Evolutionary conservation across 2,797 vertebrate genomes (phyloP).

Genomic region (Erithacus rubecula): DNA sequence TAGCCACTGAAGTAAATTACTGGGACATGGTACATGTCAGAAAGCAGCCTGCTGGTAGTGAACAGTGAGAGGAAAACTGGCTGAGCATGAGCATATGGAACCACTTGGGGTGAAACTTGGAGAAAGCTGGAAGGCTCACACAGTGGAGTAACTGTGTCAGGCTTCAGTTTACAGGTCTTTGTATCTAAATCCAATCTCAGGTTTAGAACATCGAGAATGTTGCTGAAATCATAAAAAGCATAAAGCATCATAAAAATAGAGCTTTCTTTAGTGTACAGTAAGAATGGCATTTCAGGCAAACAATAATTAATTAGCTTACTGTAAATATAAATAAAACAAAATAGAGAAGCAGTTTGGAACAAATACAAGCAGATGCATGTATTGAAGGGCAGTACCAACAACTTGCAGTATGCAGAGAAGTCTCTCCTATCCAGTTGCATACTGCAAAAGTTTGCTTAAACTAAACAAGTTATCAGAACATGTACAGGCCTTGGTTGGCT

Average conservation of each 20-base stretch:
- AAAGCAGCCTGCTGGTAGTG: background rate
- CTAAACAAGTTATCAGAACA: background rate
- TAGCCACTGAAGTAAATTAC: background rate
- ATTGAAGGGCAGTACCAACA: background rate
- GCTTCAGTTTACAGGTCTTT: background rate
- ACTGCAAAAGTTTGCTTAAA: background rate
- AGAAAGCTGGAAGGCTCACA: background rate
- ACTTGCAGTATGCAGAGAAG: background rate
- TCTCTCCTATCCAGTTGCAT: background rate
- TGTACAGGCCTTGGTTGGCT: background rate
- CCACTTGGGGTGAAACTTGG: background rate
- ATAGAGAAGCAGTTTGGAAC: background rate
- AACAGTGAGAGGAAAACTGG: background rate
- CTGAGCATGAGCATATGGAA: background rate
- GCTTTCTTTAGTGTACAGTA: background rate
- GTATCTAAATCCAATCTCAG: background rate
- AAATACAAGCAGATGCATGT: background rate
- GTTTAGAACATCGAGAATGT: background rate
- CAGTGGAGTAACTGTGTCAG: background rate
- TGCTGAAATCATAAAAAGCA: background rate
- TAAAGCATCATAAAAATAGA: background rate
- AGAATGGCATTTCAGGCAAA: background rate
- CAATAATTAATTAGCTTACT: background rate
- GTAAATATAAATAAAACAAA: background rate
- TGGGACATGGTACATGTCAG: background rate